A percentile compares a stretch with the other conserved stretches of the same genome.
phyloP scores from a whole-genome alignment of 2,113 vertebrate species.

The Willisornis vidua region DNA sequence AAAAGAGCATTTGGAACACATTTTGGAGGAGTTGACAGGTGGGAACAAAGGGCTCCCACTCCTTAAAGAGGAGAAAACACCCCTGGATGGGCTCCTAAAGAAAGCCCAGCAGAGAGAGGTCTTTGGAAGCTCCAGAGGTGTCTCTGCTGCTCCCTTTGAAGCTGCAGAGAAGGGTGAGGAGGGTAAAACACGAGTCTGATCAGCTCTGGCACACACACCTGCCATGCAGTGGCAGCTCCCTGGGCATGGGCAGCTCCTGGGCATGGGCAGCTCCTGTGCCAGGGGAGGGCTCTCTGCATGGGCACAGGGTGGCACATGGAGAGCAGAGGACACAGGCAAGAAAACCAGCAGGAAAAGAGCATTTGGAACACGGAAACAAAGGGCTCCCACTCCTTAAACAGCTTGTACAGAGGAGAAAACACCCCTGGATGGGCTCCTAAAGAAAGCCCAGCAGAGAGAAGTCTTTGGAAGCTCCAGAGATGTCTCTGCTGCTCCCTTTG shows the following conservation, averaged over 20 bases:
- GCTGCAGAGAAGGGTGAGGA: neutral
- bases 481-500: neutral
- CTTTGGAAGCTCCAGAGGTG: neutral
- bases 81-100: neutral
- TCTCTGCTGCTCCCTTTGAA: neutral
- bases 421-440: neutral
- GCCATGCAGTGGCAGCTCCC: neutral
- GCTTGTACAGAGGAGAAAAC: neutral
- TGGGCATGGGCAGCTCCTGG: too few species aligned
- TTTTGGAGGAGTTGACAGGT: too few species aligned
- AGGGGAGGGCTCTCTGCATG: neutral
- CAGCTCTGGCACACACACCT: neutral
- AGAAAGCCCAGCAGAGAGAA: neutral
- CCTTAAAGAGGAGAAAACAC: neutral
- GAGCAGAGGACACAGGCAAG: too few species aligned
- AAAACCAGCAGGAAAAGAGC: neutral
- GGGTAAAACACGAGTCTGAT: neutral
- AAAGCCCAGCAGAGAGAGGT: neutral
- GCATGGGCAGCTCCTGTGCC: accelerated
- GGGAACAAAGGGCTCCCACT: neutral
- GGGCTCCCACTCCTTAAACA: neutral
- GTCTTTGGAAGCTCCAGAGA: neutral
- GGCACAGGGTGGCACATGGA: neutral
- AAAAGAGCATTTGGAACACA: neutral
- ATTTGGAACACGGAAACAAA: neutral